Conservation (phyloP, 2,888 invertebrate species). For the Fabriciana adippe region DNA sequence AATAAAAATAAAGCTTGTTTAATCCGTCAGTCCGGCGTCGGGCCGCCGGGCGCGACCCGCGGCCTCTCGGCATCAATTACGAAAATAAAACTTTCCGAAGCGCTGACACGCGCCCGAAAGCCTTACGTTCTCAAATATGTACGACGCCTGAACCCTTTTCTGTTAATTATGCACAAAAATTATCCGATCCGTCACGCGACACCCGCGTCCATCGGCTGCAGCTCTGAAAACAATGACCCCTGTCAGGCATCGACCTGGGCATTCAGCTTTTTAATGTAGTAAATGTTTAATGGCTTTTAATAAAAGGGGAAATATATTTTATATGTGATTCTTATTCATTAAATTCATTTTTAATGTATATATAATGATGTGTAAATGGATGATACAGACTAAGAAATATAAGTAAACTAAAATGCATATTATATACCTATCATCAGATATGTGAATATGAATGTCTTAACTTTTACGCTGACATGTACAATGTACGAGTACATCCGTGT, state of each 20-base stretch:
- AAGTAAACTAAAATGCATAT: too few relatives aligned
- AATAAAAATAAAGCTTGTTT: too few relatives aligned
- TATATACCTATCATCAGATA: too few relatives aligned
- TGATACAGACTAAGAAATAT: too few relatives aligned
- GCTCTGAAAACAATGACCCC: neutral
- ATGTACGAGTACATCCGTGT: too few relatives aligned
- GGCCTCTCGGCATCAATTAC: constrained; percentile 29
- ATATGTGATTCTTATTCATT: too few relatives aligned
- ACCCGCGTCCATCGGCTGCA: neutral
- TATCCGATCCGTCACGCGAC: neutral
- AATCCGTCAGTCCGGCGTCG: neutral
- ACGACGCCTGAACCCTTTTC: constrained; percentile 23
- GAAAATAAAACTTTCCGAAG: constrained; percentile 16
- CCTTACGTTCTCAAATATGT: constrained; percentile 30
- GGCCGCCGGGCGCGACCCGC: neutral
- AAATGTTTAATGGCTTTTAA: constrained; percentile 12
- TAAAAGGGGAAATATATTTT: neutral
- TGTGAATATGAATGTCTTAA: too few relatives aligned
- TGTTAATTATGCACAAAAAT: constrained; percentile 31
- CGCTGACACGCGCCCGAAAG: neutral
- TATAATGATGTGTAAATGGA: too few relatives aligned
- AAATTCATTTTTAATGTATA: too few relatives aligned
- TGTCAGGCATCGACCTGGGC: constrained; percentile 1
- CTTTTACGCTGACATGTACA: too few relatives aligned
- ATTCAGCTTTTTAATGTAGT: constrained; percentile 6